Conservation (phyloP, 2,888 invertebrate genomes). For the Adelphocoris suturalis region DNA sequence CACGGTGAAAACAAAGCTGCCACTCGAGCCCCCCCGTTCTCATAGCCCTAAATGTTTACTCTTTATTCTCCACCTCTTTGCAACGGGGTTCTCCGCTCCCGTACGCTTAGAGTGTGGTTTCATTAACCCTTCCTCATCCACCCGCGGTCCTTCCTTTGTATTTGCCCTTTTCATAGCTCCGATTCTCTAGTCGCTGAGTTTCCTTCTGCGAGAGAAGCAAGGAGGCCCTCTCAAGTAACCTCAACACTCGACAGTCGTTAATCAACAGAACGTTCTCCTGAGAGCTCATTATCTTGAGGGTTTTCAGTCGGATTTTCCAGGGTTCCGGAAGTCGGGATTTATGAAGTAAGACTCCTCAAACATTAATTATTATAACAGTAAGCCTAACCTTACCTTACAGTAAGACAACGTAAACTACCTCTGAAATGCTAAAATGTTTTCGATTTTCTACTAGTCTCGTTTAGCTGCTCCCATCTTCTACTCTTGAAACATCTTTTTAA, state of each 20-base stretch:
- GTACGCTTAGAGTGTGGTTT: constrained; percentile 47
- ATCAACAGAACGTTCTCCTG: constrained; percentile 60
- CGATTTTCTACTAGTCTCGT: too few relatives aligned
- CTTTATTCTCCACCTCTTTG: constrained; percentile 52
- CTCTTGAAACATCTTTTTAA: too few relatives aligned
- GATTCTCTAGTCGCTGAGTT: constrained; percentile 49
- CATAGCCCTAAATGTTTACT: constrained; percentile 45
- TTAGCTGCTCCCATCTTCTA: too few relatives aligned
- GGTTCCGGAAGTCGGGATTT: constrained; percentile 37
- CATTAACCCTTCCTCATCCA: constrained; percentile 57
- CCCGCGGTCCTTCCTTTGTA: constrained; percentile 46
- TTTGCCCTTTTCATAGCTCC: constrained; percentile 63
- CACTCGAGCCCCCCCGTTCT: constrained; percentile 50
- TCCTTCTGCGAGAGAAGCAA: constrained; percentile 38
- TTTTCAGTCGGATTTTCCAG: constrained; percentile 41
- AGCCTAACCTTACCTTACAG: constrained; percentile 7
- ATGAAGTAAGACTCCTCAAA: constrained; percentile 55
- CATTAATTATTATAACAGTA: constrained; percentile 52
- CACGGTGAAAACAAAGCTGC: constrained; percentile 41
- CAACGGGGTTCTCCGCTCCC: constrained; percentile 40
- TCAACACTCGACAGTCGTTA: constrained; percentile 63
- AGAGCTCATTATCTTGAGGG: constrained; percentile 64
- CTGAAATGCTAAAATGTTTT: not conserved
- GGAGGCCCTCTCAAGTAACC: constrained; percentile 60
- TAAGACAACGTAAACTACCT: not conserved